phyloP scores from a whole-genome alignment of 2,113 vertebrate genomes.

The Petrocephalus microphthalmus region DNA sequence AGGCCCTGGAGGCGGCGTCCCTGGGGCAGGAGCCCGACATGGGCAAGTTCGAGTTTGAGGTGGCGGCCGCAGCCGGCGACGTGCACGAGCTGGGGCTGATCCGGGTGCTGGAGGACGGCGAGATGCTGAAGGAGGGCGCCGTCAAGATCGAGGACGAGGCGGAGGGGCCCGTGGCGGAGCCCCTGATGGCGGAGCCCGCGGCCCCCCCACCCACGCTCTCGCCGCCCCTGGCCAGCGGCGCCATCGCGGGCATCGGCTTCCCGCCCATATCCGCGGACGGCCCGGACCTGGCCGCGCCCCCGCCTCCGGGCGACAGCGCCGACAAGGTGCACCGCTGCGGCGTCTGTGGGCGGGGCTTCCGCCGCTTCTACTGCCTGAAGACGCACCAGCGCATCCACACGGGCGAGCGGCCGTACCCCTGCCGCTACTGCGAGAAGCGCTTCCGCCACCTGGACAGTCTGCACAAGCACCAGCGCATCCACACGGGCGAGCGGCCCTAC shows the following conservation, averaged over 20 bases:
- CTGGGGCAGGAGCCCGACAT: constrained; percentile 20
- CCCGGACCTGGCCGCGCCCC: not conserved
- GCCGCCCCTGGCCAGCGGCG: not conserved
- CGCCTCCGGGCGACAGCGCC: constrained; percentile 1
- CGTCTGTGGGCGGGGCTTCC: constrained; percentile 44
- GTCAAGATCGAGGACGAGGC: constrained; percentile 42
- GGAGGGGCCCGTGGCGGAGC: constrained; percentile 26
- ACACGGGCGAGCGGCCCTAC: constrained; percentile 46
- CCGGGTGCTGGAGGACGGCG: constrained; percentile 37
- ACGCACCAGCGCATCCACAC: constrained; percentile 51
- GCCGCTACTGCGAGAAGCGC: constrained; percentile 49
- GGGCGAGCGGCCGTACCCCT: constrained; percentile 46
- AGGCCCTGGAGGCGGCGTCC: constrained; percentile 10
- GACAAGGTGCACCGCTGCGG: constrained; percentile 43
- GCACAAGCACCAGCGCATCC: constrained; percentile 51
- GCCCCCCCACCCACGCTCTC: constrained; percentile 18
- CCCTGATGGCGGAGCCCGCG: constrained; percentile 3
- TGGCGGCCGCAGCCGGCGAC: constrained; percentile 35
- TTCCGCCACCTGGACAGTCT: constrained; percentile 48
- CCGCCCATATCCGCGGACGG: constrained; percentile 18
- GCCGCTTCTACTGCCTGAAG: constrained; percentile 50
- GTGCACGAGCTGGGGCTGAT: constrained; percentile 43
- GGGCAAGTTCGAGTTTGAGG: constrained; percentile 42
- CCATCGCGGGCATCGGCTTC: constrained; percentile 20
- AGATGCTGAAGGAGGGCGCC: constrained; percentile 35